Percentiles rank a stretch among this genome's conserved stretches.
These are phyloP conservation scores for Sipha maydis DNA, from an alignment of 2,888 invertebrate species.

Conservation along the genomic window DNA sequence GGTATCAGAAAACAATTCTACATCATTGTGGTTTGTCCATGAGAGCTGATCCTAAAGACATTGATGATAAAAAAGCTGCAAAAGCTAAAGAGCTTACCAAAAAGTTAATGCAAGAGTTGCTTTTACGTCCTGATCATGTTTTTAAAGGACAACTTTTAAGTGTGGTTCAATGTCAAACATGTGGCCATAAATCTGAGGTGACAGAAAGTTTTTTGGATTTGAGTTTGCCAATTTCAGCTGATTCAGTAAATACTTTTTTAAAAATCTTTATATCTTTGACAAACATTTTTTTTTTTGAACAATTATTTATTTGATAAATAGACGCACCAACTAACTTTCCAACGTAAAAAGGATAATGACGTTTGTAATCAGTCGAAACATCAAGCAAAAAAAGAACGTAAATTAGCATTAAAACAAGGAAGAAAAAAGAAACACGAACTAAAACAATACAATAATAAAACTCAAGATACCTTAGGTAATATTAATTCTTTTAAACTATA, in stretches of 20 bases:
- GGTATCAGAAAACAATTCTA: slow-evolving; percentile 85
- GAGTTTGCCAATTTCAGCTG: slow-evolving; percentile 86
- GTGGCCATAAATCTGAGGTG: slow-evolving; percentile 85
- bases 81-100: slow-evolving; percentile 86
- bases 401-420: slow-evolving; percentile 68
- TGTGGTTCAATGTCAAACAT: slow-evolving; percentile 88
- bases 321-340: slow-evolving; percentile 76
- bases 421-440: slow-evolving; percentile 51
- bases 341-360: slow-evolving; percentile 65
- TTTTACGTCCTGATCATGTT: slow-evolving; percentile 86
- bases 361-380: slow-evolving; percentile 70
- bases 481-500: neutral
- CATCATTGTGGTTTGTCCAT: slow-evolving; percentile 78
- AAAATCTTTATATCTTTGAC: neutral
- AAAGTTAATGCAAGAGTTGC: slow-evolving; percentile 75
- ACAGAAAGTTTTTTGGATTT: slow-evolving; percentile 95
- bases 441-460: slow-evolving; percentile 62
- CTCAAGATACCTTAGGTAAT: slow-evolving; percentile 63
- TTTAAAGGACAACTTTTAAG: slow-evolving; percentile 94
- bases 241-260: slow-evolving; percentile 69
- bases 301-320: slow-evolving; percentile 57
- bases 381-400: slow-evolving; percentile 75
- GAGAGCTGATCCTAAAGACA: slow-evolving; percentile 79
- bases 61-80: slow-evolving; percentile 79
- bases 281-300: neutral